Conservation (phyloP, 2,797 vertebrate species). For the Gymnothorax javanicus region DNA sequence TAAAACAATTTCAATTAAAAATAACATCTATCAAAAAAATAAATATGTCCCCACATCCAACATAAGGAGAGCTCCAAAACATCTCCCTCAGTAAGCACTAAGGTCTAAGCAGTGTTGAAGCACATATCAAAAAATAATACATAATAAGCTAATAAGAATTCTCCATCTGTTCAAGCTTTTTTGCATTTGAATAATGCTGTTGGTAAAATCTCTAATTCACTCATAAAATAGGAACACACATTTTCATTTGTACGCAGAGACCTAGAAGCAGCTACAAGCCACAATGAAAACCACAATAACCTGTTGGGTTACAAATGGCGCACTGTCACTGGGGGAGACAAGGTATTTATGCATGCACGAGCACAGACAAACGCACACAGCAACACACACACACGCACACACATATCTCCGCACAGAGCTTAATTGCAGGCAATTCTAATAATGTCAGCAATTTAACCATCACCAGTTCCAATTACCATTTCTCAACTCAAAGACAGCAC, state of each 20-base stretch:
- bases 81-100: not conserved
- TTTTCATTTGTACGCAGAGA: not conserved
- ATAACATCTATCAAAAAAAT: not conserved
- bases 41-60: not conserved
- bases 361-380: not conserved
- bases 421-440: constrained; percentile 37
- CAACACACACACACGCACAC: not conserved
- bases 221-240: not conserved
- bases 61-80: not conserved
- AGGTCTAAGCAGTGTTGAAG: not conserved
- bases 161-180: not conserved
- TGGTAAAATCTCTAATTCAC: not conserved
- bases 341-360: not conserved
- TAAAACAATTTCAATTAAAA: not conserved
- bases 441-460: constrained; percentile 34
- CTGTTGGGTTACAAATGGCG: constrained; percentile 2
- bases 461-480: constrained; percentile 39
- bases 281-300: constrained; percentile 11
- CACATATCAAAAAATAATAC: not conserved
- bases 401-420: not conserved
- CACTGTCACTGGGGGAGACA: not conserved
- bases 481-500: constrained; percentile 18
- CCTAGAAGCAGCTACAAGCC: not conserved
- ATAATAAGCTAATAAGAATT: not conserved
- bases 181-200: not conserved